Evolutionary conservation across 2,888 invertebrate genomes (phyloP).

Genomic region (Apocheima hispidaria): DNA sequence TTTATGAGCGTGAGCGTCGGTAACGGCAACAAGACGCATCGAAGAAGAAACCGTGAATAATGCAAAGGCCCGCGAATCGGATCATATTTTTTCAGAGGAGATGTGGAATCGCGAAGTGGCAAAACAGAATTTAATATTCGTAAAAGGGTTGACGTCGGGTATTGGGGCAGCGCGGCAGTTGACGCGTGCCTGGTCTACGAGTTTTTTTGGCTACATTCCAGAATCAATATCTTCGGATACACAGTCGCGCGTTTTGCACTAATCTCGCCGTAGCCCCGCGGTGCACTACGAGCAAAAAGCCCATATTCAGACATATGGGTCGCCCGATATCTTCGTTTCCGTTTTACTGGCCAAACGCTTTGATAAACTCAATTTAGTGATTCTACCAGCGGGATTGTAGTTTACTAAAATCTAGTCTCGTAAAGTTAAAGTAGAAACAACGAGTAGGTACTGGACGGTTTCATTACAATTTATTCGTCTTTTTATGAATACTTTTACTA

Average conservation of each 20-base stretch:
- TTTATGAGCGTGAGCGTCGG: conserved; percentile 38
- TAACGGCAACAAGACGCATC: conserved; percentile 53
- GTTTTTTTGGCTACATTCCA: conserved; percentile 85
- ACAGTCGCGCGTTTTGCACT: conserved; percentile 81
- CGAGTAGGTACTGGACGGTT: neutral
- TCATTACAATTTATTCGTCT: conserved; percentile 13
- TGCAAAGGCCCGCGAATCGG: conserved; percentile 73
- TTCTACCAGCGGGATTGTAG: conserved; percentile 14
- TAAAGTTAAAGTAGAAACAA: neutral
- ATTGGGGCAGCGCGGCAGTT: conserved; percentile 81
- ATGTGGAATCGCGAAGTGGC: conserved; percentile 84
- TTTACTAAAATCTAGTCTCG: conserved; percentile 2
- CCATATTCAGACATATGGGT: conserved; percentile 43
- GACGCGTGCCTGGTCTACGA: conserved; percentile 82
- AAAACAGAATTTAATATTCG: conserved; percentile 87
- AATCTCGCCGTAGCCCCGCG: conserved; percentile 72
- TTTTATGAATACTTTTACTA: conserved; percentile 20
- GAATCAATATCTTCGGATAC: conserved; percentile 84
- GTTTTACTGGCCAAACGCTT: conserved; percentile 36
- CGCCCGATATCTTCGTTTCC: conserved; percentile 38
- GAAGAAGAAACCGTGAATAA: conserved; percentile 72
- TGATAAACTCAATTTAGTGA: conserved; percentile 34
- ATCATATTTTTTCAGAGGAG: conserved; percentile 76
- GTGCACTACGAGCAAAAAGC: conserved; percentile 52
- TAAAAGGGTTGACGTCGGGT: conserved; percentile 84